Evolutionary conservation across 2,797 vertebrate genomes (phyloP).

Genomic region (Meda fulgida): DNA sequence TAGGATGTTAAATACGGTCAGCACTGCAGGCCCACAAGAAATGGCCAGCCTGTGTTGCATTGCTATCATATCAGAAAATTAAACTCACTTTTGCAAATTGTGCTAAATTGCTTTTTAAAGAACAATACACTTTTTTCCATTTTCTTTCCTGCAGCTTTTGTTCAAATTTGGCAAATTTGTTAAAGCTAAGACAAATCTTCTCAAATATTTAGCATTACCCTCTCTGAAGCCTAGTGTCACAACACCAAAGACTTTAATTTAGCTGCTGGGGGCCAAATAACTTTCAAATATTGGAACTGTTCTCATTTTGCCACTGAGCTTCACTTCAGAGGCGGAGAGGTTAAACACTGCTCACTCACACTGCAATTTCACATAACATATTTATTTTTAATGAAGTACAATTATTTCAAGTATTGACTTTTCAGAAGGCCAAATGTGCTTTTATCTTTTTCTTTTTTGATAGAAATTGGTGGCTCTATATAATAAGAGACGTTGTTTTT

Average conservation of each 20-base stretch:
- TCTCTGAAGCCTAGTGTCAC: slow-evolving; percentile 44
- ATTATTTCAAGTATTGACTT: slow-evolving; percentile 76
- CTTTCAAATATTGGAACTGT: slow-evolving; percentile 79
- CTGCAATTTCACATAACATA: slow-evolving; percentile 79
- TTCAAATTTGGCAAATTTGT: background rate
- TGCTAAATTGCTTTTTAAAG: slow-evolving; percentile 3
- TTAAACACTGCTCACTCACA: no score
- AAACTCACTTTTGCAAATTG: slow-evolving; percentile 4
- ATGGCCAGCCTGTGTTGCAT: background rate
- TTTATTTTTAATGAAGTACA: slow-evolving; percentile 78
- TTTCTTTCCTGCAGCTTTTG: background rate
- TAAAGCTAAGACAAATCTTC: slow-evolving; percentile 13
- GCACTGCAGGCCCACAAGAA: background rate
- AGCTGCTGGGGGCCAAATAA: slow-evolving; percentile 45
- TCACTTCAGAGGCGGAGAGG: slow-evolving; percentile 83
- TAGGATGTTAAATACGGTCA: slow-evolving; percentile 3
- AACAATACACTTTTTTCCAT: background rate
- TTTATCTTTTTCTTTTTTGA: slow-evolving; percentile 13
- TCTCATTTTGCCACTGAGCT: slow-evolving; percentile 78
- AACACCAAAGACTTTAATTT: slow-evolving; percentile 48
- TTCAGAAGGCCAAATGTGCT: slow-evolving; percentile 57
- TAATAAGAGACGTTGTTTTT: background rate
- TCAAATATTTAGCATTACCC: slow-evolving; percentile 39
- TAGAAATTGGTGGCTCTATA: background rate
- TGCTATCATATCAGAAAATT: background rate